phyloP scores from a whole-genome alignment of 2,888 invertebrate genomes.

The Latrodectus hesperus region DNA sequence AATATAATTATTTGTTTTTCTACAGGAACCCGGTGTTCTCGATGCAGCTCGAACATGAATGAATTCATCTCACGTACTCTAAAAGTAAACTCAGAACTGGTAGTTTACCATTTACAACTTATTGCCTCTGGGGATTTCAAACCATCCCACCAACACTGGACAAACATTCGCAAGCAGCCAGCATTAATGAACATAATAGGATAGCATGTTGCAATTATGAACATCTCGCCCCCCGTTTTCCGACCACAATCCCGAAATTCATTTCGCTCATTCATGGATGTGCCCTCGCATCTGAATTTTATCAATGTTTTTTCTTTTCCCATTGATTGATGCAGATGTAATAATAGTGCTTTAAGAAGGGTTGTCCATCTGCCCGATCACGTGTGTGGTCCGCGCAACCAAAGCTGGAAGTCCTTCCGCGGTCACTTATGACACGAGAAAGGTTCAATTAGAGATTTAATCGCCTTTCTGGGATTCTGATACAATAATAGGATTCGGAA shows the following conservation, averaged over 20 bases:
- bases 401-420: conserved; percentile 2
- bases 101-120: conserved; percentile 36
- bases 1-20: neutral
- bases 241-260: neutral
- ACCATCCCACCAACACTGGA: conserved; percentile 14
- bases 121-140: neutral
- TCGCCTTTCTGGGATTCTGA: conserved; percentile 20
- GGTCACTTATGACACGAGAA: conserved; percentile 42
- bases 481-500: conserved; percentile 1
- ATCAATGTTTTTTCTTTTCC: conserved; percentile 8
- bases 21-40: neutral
- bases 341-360: conserved; percentile 41
- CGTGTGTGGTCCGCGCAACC: conserved; percentile 44
- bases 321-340: conserved; percentile 55
- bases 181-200: conserved; percentile 51
- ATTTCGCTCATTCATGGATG: neutral
- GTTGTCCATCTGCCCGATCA: conserved; percentile 1
- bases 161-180: neutral
- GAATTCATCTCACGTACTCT: conserved; percentile 42
- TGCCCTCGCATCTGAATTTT: neutral
- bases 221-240: conserved; percentile 5
- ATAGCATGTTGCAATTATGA: conserved; percentile 37
- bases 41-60: neutral
- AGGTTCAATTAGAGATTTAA: conserved; percentile 43
- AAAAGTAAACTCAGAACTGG: conserved; percentile 47